phyloP scores from a whole-genome alignment of 2,113 vertebrate species.

The Propithecus coquereli region DNA sequence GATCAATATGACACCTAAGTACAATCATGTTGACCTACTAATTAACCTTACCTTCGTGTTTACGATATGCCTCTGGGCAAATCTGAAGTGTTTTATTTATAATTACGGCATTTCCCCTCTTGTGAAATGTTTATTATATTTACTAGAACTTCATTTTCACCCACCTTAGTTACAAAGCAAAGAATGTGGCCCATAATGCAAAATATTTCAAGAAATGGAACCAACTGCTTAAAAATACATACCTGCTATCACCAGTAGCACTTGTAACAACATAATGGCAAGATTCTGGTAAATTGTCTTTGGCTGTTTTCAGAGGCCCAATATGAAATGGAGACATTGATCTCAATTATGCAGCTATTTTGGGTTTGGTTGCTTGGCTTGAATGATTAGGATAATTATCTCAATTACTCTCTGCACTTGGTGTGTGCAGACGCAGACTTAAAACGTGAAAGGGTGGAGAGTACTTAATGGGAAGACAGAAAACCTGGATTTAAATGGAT shows the following conservation, averaged over 20 bases:
- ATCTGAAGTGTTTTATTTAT: neutral
- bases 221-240: conserved; percentile 3
- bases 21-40: neutral
- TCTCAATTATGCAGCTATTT: conserved; percentile 16
- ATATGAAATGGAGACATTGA: neutral
- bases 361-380: neutral
- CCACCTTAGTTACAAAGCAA: neutral
- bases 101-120: neutral
- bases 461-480: neutral
- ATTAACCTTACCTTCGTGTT: neutral
- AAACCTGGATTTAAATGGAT: neutral
- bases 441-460: neutral
- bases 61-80: neutral
- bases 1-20: neutral
- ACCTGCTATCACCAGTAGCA: neutral
- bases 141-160: conserved; percentile 6
- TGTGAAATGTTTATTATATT: conserved; percentile 17
- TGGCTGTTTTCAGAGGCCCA: neutral
- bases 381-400: conserved; percentile 40
- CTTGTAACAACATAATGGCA: neutral
- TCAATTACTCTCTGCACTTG: conserved; percentile 24
- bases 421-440: neutral
- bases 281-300: neutral
- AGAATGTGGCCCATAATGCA: neutral
- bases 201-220: conserved; percentile 42